Evolutionary conservation across 1,140 invertebrate genomes (phyloP), one percentile per base, ranked within the genome.

Genomic region (Drosophila ficusphila): DNA sequence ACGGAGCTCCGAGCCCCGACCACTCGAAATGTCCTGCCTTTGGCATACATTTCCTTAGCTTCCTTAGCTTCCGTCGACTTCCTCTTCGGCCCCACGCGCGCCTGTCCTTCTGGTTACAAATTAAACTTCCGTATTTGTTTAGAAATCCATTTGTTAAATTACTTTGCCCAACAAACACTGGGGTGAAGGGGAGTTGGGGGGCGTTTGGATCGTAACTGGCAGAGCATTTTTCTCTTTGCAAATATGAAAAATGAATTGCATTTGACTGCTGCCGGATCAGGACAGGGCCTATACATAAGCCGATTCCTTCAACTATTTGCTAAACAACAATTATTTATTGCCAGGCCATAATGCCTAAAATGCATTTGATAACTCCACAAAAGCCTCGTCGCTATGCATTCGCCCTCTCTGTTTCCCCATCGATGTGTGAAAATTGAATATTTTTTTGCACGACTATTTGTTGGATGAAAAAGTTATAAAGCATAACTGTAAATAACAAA

Each of bases 131-230:
- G 86, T 90, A 90, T 89, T 89, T 89, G 86, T 89, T 89, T 86
- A 81, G 86, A 89, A 89, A 89, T 89, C 86, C 86, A 89, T 89
- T 89, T 89, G 86, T 89, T 89, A 90, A 89, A 89, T 89, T 89
- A 89, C 86, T 89, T 89, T 77, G 76, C 71, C 81, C 58, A 48
- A 44, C 69, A 27, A 42, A 49, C 52, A 72, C 48, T n/a, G n/a
- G n/a, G n/a, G n/a, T 16, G 47, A 7, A 6, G 6, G 18, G 18
- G 23, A 6, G 33, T 25, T 14, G 47, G 8, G 47, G 38, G 18
- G 3, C 4, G 29, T n/a, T 4, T 19, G 27, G 29, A 39, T 11
- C 16, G 36, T 11, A 18, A 18, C 36, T 41, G 27, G n/a, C 38
- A 38, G 39, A 36, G 39, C 44, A n/a, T 21, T 47, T 44, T 48